These are phyloP conservation scores for Salvelinus sp. DNA, from an alignment of 2,113 vertebrate species.

Conservation along the genomic window DNA sequence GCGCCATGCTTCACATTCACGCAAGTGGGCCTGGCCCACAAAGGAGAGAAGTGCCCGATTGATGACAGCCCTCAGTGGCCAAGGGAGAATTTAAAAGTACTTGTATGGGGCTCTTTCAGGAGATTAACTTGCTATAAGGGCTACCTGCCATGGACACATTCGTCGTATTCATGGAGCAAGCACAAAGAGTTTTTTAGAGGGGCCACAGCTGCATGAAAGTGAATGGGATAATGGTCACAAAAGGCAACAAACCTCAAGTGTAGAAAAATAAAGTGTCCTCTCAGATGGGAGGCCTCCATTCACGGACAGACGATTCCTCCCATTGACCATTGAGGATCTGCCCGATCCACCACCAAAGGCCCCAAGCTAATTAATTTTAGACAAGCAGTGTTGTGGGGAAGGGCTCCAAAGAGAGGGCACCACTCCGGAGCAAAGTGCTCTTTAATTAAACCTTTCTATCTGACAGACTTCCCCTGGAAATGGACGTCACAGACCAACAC, in stretches of 20 bases:
- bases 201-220: slow-evolving; percentile 79
- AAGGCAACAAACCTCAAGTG: slow-evolving; percentile 84
- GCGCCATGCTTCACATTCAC: slow-evolving; percentile 70
- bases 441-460: slow-evolving; percentile 77
- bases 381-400: slow-evolving; percentile 73
- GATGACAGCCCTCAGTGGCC: slow-evolving; percentile 74
- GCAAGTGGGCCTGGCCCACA: slow-evolving; percentile 57
- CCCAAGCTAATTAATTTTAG: slow-evolving; percentile 77
- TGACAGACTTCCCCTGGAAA: slow-evolving; percentile 66
- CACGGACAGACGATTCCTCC: slow-evolving; percentile 69
- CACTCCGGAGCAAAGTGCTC: slow-evolving; percentile 71
- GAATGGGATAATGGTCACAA: slow-evolving; percentile 78
- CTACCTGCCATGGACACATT: slow-evolving; percentile 80
- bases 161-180: slow-evolving; percentile 69
- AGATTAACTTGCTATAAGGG: slow-evolving; percentile 83
- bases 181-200: slow-evolving; percentile 75
- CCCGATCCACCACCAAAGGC: slow-evolving; percentile 67
- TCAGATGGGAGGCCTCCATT: slow-evolving; percentile 73
- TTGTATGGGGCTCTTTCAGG: slow-evolving; percentile 77
- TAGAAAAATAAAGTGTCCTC: slow-evolving; percentile 79
- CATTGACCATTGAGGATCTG: slow-evolving; percentile 72
- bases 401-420: slow-evolving; percentile 66
- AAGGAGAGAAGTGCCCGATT: slow-evolving; percentile 76
- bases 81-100: slow-evolving; percentile 76
- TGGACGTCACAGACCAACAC: slow-evolving; percentile 64